A percentile compares a stretch with the other conserved stretches of the same genome.
phyloP scores from a whole-genome alignment of 1,140 invertebrate species.

The Drosophila ohnishii region DNA sequence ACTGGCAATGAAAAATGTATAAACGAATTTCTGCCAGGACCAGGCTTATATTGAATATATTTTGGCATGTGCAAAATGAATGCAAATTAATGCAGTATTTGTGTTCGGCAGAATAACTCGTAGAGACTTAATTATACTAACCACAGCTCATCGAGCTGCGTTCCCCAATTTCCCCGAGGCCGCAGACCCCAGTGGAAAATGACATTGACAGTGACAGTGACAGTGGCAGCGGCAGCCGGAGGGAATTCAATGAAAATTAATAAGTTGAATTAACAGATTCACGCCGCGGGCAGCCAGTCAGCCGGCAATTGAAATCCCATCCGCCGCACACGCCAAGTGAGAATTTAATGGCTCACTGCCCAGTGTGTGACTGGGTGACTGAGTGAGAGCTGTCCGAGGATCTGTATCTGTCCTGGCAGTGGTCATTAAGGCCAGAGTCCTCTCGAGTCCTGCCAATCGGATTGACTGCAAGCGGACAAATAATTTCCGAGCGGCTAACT shows the following conservation, averaged over 20 bases:
- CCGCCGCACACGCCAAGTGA: constrained; percentile 28
- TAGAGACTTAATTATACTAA: constrained; percentile 30
- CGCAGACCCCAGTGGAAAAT: constrained; percentile 28
- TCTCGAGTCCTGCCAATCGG: background rate
- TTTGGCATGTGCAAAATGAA: constrained; percentile 7
- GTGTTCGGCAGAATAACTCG: constrained; percentile 9
- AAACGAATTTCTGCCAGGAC: constrained; percentile 4
- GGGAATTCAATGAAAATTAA: constrained; percentile 72
- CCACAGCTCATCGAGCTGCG: constrained; percentile 21
- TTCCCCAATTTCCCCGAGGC: constrained; percentile 6
- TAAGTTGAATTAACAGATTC: constrained; percentile 65
- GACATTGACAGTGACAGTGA: constrained; percentile 42
- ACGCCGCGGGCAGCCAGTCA: constrained; percentile 21
- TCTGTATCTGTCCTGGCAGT: constrained; percentile 17
- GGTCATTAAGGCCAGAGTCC: constrained; percentile 28
- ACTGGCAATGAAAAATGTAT: constrained; percentile 2
- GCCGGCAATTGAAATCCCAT: constrained; percentile 24
- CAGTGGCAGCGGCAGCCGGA: constrained; percentile 5
- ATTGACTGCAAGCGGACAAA: constrained; percentile 25
- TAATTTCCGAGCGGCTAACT: constrained; percentile 36
- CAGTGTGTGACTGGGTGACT: background rate
- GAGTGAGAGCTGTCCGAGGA: constrained; percentile 8
- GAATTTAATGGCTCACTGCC: constrained; percentile 49
- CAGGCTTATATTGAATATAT: constrained; percentile 2
- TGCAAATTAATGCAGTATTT: constrained; percentile 33